A percentile compares a stretch with the other conserved stretches of the same genome.
These are phyloP conservation scores for Conops quadrifasciatus DNA, from an alignment of 2,888 invertebrate genomes.

Conservation along the genomic window DNA sequence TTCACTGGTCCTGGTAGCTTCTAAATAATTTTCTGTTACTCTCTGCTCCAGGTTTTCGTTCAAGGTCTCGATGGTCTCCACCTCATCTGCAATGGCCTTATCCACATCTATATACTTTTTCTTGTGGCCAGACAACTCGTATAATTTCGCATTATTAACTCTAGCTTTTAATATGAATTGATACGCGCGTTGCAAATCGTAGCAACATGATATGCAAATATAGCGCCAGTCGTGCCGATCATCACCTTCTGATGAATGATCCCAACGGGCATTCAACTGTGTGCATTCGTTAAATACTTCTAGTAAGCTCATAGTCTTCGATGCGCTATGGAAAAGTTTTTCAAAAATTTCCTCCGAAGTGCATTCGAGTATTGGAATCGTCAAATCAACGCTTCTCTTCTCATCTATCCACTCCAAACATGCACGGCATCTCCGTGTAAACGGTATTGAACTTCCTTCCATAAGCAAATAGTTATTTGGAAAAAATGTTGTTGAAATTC, in stretches of 20 bases:
- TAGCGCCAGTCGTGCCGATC: constrained; percentile 32
- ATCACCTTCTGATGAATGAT: constrained; percentile 30
- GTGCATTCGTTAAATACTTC: constrained; percentile 43
- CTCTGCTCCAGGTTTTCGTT: constrained; percentile 8
- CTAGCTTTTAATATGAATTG: constrained; percentile 43
- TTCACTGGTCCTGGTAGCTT: neutral
- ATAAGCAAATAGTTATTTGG: too few species aligned
- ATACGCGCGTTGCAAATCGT: constrained; percentile 40
- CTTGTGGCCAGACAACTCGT: neutral
- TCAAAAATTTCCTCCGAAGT: neutral
- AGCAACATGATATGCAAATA: constrained; percentile 40
- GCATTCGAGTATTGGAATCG: constrained; percentile 19
- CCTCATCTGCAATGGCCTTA: neutral
- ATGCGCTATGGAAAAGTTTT: neutral
- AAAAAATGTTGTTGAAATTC: too few species aligned
- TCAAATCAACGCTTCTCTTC: constrained; percentile 41
- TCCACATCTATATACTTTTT: neutral
- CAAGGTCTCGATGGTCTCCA: neutral
- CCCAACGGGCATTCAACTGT: constrained; percentile 33
- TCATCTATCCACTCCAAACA: constrained; percentile 36
- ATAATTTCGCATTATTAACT: constrained; percentile 36
- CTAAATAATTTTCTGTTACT: neutral
- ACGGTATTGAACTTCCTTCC: too few species aligned
- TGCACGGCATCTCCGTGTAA: constrained; percentile 38
- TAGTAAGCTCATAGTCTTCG: constrained; percentile 36